phyloP scores from a whole-genome alignment of 2,888 invertebrate species.

The Habrosyne pyritoides region DNA sequence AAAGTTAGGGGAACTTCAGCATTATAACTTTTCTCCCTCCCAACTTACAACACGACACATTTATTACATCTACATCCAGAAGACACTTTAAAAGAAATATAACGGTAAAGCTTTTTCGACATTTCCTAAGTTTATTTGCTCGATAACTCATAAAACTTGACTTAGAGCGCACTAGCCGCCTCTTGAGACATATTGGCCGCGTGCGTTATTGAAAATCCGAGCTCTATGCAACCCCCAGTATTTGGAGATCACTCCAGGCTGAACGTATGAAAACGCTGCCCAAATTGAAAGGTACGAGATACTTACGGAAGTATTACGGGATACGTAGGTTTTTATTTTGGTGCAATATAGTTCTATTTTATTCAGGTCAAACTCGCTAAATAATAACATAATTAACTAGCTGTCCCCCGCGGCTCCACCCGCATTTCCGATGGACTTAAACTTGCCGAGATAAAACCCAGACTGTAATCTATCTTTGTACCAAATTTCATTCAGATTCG shows the following conservation, averaged over 20 bases:
- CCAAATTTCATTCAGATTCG: no score
- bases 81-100: not conserved
- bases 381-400: no score
- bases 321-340: slow-evolving; percentile 6
- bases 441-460: no score
- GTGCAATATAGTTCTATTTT: not conserved
- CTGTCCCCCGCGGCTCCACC: no score
- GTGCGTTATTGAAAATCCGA: slow-evolving; percentile 62
- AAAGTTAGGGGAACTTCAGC: not conserved
- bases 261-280: slow-evolving; percentile 46
- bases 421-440: no score
- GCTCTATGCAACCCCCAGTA: slow-evolving; percentile 57
- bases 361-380: no score
- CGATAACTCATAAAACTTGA: slow-evolving; percentile 65
- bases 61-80: not conserved
- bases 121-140: slow-evolving; percentile 41
- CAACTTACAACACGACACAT: not conserved
- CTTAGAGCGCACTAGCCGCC: slow-evolving; percentile 56
- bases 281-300: slow-evolving; percentile 42
- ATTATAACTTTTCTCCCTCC: not conserved
- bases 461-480: no score
- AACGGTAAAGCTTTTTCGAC: not conserved
- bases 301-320: slow-evolving; percentile 9
- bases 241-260: slow-evolving; percentile 60
- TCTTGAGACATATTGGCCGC: slow-evolving; percentile 61